Conservation (phyloP, 37 sponge, comb jelly and placozoan genomes). For the Oscarella lobularis region DNA sequence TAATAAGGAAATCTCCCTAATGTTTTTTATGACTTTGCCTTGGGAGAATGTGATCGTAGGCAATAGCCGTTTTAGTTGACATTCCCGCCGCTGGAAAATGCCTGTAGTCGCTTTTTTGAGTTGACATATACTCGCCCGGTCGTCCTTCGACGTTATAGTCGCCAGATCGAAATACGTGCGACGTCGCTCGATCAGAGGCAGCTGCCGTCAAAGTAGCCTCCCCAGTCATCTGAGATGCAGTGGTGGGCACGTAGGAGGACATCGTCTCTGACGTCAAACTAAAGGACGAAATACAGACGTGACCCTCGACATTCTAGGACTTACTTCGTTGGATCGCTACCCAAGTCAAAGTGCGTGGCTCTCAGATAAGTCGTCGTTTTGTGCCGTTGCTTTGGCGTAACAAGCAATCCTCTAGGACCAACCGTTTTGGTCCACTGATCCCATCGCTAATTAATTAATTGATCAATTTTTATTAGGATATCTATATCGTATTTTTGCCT, state of each 20-base stretch:
- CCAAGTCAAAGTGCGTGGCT: slow-evolving; percentile 52
- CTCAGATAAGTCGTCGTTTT: slow-evolving; percentile 43
- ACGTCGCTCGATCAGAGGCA: slow-evolving; percentile 1
- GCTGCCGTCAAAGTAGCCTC: background rate
- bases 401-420: background rate
- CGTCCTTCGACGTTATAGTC: slow-evolving; percentile 36
- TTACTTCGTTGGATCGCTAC: slow-evolving; percentile 34
- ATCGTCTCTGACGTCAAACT: no score
- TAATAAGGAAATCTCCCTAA: background rate
- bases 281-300: no score
- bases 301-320: no score
- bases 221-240: background rate
- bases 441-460: background rate
- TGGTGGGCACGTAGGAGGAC: background rate
- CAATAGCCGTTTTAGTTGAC: slow-evolving; percentile 14
- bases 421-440: background rate
- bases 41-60: slow-evolving; percentile 17
- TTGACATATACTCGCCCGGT: slow-evolving; percentile 17
- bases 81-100: slow-evolving; percentile 17
- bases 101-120: slow-evolving; percentile 29
- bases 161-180: slow-evolving; percentile 50
- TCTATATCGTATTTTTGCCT: slow-evolving; percentile 27
- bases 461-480: no score
- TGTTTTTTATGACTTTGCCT: no score
- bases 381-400: slow-evolving; percentile 10